These are phyloP conservation scores for Erebia ligea DNA, from an alignment of 2,888 invertebrate genomes.

Conservation along the genomic window DNA sequence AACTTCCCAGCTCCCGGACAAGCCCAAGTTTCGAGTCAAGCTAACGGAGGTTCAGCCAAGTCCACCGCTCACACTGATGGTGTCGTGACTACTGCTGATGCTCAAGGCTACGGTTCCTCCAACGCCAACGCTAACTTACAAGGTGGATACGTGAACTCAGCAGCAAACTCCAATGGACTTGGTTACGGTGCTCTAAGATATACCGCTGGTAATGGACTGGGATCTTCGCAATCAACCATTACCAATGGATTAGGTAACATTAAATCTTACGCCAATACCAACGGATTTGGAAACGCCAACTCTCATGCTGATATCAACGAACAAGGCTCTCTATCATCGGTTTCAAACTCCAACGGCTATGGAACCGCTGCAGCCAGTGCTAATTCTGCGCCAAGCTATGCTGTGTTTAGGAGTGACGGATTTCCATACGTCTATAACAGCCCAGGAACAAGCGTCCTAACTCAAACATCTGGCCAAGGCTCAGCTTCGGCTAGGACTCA, in stretches of 20 bases:
- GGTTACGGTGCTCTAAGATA: constrained; percentile 49
- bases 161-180: constrained; percentile 48
- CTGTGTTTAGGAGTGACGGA: constrained; percentile 22
- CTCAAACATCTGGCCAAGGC: constrained; percentile 57
- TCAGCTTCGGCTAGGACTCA: constrained; percentile 60
- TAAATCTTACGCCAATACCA: constrained; percentile 43
- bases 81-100: constrained; percentile 52
- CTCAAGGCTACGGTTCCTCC: constrained; percentile 52
- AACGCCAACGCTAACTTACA: constrained; percentile 56
- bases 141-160: constrained; percentile 52
- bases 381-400: constrained; percentile 26
- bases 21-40: constrained; percentile 47
- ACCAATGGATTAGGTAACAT: constrained; percentile 39
- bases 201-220: constrained; percentile 46
- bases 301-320: constrained; percentile 42
- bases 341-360: constrained; percentile 45
- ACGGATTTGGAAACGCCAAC: constrained; percentile 38
- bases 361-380: constrained; percentile 52
- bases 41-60: constrained; percentile 46
- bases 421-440: constrained; percentile 41
- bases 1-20: constrained; percentile 52
- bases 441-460: constrained; percentile 55
- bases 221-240: constrained; percentile 42
- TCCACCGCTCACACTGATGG: constrained; percentile 51
- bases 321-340: constrained; percentile 35